phyloP scores from a whole-genome alignment of 2,888 invertebrate genomes.

The Serripes groenlandicus region DNA sequence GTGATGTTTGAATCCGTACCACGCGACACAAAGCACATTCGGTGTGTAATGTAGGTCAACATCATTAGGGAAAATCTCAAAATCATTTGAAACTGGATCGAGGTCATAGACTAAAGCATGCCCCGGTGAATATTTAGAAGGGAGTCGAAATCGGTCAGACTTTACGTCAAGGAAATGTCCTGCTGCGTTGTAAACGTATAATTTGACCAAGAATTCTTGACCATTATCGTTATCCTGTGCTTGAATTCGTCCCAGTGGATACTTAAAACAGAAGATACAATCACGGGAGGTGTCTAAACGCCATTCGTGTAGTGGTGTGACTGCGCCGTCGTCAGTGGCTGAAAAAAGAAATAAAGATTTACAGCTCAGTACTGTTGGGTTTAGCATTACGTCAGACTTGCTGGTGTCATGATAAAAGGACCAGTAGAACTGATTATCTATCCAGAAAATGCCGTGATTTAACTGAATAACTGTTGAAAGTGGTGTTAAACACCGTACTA shows the following conservation, averaged over 20 bases:
- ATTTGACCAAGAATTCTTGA: slow-evolving; percentile 23
- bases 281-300: background rate
- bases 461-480: no score
- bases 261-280: slow-evolving; percentile 36
- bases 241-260: slow-evolving; percentile 29
- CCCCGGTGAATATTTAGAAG: slow-evolving; percentile 60
- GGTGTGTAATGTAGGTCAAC: slow-evolving; percentile 24
- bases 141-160: slow-evolving; percentile 39
- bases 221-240: slow-evolving; percentile 29
- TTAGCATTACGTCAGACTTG: no score
- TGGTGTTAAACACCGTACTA: no score
- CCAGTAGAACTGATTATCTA: no score
- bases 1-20: slow-evolving; percentile 36
- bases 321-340: background rate
- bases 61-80: background rate
- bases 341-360: no score
- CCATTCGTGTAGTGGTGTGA: slow-evolving; percentile 21
- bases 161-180: slow-evolving; percentile 32
- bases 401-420: no score
- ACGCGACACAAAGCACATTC: slow-evolving; percentile 22
- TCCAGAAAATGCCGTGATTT: no score
- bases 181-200: slow-evolving; percentile 55
- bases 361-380: no score
- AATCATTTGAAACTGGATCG: slow-evolving; percentile 6
- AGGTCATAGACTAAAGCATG: slow-evolving; percentile 48